These are phyloP conservation scores for Sinhomidia bicolor DNA, from an alignment of 2,888 invertebrate genomes.

Conservation along the genomic window DNA sequence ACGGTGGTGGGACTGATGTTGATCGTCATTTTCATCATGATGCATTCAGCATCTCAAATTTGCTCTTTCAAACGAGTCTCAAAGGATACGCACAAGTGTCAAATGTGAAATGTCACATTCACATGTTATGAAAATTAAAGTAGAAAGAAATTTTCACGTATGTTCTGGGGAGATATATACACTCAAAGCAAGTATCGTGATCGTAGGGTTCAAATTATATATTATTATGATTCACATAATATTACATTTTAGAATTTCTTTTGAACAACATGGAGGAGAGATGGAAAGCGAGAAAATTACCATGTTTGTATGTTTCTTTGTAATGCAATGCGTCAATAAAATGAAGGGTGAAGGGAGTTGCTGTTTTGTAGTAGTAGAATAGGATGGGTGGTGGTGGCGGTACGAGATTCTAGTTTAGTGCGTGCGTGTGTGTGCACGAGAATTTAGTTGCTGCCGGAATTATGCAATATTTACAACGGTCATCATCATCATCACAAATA, in stretches of 20 bases:
- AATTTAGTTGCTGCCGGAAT: slow-evolving; percentile 20
- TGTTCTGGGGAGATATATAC: background rate
- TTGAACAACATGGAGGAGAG: background rate
- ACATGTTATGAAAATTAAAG: slow-evolving; percentile 72
- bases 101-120: slow-evolving; percentile 71
- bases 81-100: slow-evolving; percentile 68
- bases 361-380: background rate
- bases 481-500: slow-evolving; percentile 27
- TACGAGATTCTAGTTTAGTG: background rate
- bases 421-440: background rate
- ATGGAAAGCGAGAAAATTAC: slow-evolving; percentile 24
- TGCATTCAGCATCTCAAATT: slow-evolving; percentile 70
- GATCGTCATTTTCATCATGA: slow-evolving; percentile 57
- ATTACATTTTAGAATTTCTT: slow-evolving; percentile 12
- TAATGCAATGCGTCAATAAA: slow-evolving; percentile 24
- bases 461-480: slow-evolving; percentile 30
- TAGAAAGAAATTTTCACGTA: slow-evolving; percentile 56
- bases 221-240: background rate
- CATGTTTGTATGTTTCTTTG: slow-evolving; percentile 26
- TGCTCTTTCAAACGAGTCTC: slow-evolving; percentile 64
- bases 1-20: slow-evolving; percentile 49
- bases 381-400: background rate
- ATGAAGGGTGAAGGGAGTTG: background rate
- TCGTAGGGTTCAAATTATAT: background rate
- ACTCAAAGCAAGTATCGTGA: slow-evolving; percentile 2